phyloP scores from a whole-genome alignment of 2,113 vertebrate species.

The Crotalus helleri region DNA sequence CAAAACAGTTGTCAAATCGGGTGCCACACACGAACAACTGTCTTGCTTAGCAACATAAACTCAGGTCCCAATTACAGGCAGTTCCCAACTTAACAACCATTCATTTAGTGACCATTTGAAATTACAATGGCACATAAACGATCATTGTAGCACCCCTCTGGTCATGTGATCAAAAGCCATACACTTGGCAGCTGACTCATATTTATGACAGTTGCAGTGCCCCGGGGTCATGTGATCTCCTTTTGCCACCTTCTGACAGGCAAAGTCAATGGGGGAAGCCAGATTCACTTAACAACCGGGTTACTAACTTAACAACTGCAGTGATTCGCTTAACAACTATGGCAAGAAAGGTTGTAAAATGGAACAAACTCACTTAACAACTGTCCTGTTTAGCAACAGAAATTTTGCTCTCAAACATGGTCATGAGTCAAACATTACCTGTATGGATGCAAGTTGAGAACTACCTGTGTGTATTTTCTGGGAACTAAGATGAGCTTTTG shows the following conservation, averaged over 20 bases:
- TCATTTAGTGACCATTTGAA: background rate
- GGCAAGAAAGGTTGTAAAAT: background rate
- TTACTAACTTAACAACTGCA: no score
- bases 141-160: background rate
- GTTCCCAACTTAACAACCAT: background rate
- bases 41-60: background rate
- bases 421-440: background rate
- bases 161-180: background rate
- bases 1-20: background rate
- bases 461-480: background rate
- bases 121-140: background rate
- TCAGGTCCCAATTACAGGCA: background rate
- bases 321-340: background rate
- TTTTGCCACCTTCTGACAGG: no score
- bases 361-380: background rate
- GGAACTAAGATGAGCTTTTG: background rate
- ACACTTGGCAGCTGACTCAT: background rate
- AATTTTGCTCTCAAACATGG: background rate
- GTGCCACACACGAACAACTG: background rate
- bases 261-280: background rate
- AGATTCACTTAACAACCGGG: background rate
- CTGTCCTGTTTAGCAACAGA: background rate
- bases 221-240: no score
- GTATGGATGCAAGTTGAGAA: background rate
- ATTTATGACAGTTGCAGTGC: background rate